phyloP scores from a whole-genome alignment of 2,888 invertebrate genomes.

The Pediacus dermestoides region DNA sequence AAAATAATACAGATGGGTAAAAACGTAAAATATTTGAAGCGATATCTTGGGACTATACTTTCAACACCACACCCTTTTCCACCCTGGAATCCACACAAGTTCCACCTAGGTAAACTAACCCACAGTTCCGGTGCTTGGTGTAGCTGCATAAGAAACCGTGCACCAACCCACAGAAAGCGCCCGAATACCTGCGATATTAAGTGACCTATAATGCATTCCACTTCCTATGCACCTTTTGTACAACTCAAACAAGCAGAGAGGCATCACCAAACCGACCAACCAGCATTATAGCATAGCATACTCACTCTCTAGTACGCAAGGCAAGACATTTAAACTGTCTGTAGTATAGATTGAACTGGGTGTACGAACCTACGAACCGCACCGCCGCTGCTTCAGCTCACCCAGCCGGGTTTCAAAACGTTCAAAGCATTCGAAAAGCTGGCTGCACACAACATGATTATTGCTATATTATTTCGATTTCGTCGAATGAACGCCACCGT shows the following conservation, averaged over 20 bases:
- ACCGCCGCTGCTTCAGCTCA: too few species aligned
- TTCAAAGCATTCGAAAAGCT: slow-evolving; percentile 19
- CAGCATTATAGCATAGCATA: background rate
- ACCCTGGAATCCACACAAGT: background rate
- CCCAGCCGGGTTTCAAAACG: slow-evolving; percentile 28
- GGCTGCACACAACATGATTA: slow-evolving; percentile 14
- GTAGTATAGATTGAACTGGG: slow-evolving; percentile 35
- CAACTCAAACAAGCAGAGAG: background rate
- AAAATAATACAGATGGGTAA: too few species aligned
- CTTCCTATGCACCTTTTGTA: slow-evolving; percentile 11
- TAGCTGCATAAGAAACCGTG: slow-evolving; percentile 1
- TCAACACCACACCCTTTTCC: slow-evolving; percentile 5
- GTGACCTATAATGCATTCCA: slow-evolving; percentile 14
- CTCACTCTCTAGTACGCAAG: slow-evolving; percentile 30
- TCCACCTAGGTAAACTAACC: background rate
- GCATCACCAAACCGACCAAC: background rate
- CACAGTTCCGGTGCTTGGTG: slow-evolving; percentile 3
- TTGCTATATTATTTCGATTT: slow-evolving; percentile 12
- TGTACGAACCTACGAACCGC: slow-evolving; percentile 26
- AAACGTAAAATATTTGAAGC: too few species aligned
- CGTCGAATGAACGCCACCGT: slow-evolving; percentile 9
- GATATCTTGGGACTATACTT: too few species aligned
- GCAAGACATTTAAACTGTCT: slow-evolving; percentile 29
- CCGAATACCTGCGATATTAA: slow-evolving; percentile 12
- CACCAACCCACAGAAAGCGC: slow-evolving; percentile 8